phyloP scores from a whole-genome alignment of 2,113 vertebrate species.

The Macquaria australasica region DNA sequence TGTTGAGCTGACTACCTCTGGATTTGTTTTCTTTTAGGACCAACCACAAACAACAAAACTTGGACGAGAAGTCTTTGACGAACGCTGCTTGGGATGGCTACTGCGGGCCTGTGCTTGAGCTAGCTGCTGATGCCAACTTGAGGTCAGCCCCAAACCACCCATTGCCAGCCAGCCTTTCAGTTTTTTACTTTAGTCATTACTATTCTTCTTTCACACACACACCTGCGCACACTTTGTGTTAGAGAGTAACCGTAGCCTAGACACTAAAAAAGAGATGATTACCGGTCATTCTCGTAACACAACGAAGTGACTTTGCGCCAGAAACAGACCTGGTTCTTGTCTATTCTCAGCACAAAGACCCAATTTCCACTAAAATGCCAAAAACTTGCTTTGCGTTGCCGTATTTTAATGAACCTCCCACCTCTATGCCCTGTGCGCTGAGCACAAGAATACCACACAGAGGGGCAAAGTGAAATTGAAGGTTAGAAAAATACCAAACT shows the following conservation, averaged over 20 bases:
- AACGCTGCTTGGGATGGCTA: neutral
- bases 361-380: neutral
- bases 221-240: neutral
- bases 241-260: neutral
- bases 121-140: neutral
- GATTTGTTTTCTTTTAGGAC: neutral
- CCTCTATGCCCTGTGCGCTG: neutral
- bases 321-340: neutral
- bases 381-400: neutral
- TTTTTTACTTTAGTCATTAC: neutral
- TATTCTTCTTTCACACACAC: neutral
- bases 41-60: neutral
- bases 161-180: neutral
- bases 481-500: neutral
- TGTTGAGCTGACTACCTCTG: neutral
- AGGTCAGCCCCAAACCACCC: neutral
- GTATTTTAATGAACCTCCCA: neutral
- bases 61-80: neutral
- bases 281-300: neutral
- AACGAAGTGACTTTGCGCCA: neutral
- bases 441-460: neutral
- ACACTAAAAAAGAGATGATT: neutral
- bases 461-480: neutral
- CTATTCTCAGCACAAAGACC: neutral
- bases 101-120: neutral